Conservation (phyloP, 2,888 invertebrate genomes). For the Ischnus inquisitorius region DNA sequence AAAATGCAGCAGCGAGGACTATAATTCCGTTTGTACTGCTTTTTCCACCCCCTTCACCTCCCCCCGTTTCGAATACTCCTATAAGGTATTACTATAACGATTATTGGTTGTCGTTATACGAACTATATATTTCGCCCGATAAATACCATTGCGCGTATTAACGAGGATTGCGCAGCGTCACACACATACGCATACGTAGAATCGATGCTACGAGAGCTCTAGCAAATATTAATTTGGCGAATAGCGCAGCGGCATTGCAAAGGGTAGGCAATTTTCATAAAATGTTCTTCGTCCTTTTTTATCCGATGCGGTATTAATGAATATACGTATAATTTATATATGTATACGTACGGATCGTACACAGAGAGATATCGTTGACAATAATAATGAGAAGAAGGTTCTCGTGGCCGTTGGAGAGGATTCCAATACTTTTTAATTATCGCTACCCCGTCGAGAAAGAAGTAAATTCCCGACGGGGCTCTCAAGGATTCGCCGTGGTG, state of each 20-base stretch:
- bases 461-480: conserved; percentile 50
- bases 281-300: background rate
- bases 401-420: conserved; percentile 31
- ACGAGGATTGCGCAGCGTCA: background rate
- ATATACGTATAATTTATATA: background rate
- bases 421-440: conserved; percentile 68
- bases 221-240: background rate
- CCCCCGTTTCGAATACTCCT: background rate
- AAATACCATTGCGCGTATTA: background rate
- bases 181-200: no score
- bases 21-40: background rate
- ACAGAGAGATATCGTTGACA: conserved; percentile 14
- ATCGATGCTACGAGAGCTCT: background rate
- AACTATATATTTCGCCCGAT: background rate
- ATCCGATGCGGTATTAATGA: background rate
- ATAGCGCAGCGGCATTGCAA: background rate
- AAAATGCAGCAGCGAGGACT: no score
- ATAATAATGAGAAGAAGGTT: conserved; percentile 30
- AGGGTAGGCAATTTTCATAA: background rate
- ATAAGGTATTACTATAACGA: conserved; percentile 15
- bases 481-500: conserved; percentile 26
- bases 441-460: conserved; percentile 39
- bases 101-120: conserved; percentile 23
- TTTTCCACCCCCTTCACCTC: background rate
- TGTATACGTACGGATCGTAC: background rate